Evolutionary conservation across 1,140 invertebrate genomes (phyloP), one percentile per base, ranked within the genome.

Genomic region (Aricia agestis): DNA sequence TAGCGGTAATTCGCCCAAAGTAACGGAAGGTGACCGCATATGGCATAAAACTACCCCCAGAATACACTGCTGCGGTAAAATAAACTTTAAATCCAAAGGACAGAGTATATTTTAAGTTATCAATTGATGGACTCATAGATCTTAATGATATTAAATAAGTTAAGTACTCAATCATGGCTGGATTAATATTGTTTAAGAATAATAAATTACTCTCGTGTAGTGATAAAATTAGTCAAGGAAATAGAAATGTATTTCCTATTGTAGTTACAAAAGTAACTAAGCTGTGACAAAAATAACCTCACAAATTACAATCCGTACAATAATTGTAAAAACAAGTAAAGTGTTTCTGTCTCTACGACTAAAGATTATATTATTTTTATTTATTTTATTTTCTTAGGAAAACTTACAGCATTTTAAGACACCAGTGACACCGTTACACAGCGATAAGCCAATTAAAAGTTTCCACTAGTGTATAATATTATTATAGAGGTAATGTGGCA

Each of bases 21-120:
- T 74, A 74, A 65, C 70, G 72, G 72, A 79, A 81, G 83, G 83
- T 81, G 80, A 76, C 73, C 82, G 73, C 83, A 85, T 83, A 85
- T 85, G 76, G 79, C 76, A 72, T 15, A 15, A 52, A 68, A 45
- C 61, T 32, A 67, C 70, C 69, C 63, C 72, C 42, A 73, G 70
- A 72, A 68, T 67, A 58, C 19, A 67, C 18, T 25, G 18, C 1
- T 10, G 18, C 3, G 6, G 59, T 1, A 63, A 63, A 63, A 25
- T 3, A 19, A 19, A 19, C 17, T 17, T 10, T 63, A 25, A 52
- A 52, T 15, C 45, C 11, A 13, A 15, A 11, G 13, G 3, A 15
- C 13, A 52, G 45, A 13, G 45, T 52, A 13, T 52, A 52, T 11
- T 13, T 52, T 52, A 4, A 1, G 45, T 15, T 52, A 13, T 11